A percentile compares a stretch with the other conserved stretches of the same genome.
Conservation (phyloP, 2,888 invertebrate species). For the Clistopyga incitator region DNA sequence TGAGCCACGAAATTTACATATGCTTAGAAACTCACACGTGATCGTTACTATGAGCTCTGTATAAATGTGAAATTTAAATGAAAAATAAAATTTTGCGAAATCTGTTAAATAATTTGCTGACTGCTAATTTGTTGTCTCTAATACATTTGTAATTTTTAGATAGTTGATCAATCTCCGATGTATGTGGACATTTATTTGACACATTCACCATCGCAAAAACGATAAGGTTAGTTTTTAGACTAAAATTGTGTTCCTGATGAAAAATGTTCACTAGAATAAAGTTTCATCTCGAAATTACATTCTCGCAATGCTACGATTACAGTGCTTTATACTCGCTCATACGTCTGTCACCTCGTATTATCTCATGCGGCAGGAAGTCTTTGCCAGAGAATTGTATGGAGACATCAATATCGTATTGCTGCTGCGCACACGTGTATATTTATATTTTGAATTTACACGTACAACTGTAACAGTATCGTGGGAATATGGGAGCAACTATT, state of each 20-base stretch:
- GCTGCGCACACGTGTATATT: background rate
- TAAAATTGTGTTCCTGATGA: background rate
- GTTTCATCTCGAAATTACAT: background rate
- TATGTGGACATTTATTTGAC: too few relatives aligned
- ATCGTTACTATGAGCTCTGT: too few relatives aligned
- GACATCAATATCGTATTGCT: constrained; percentile 1
- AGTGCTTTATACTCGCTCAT: constrained; percentile 26
- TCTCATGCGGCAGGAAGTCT: constrained; percentile 5
- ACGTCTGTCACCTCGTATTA: constrained; percentile 5
- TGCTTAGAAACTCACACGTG: too few relatives aligned
- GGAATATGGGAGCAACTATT: background rate
- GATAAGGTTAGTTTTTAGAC: background rate
- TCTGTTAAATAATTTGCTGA: too few relatives aligned
- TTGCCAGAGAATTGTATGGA: constrained; percentile 18
- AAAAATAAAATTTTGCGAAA: too few relatives aligned
- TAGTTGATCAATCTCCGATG: too few relatives aligned
- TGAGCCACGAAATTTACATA: too few relatives aligned
- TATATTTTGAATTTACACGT: constrained; percentile 4
- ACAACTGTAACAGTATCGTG: background rate
- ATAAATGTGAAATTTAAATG: too few relatives aligned
- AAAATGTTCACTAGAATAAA: background rate
- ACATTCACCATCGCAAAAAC: background rate
- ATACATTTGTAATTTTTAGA: too few relatives aligned
- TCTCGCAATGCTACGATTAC: background rate
- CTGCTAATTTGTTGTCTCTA: too few relatives aligned